Evolutionary conservation across 2,113 vertebrate species (phyloP).

Genomic region (Ochotona curzoniae): DNA sequence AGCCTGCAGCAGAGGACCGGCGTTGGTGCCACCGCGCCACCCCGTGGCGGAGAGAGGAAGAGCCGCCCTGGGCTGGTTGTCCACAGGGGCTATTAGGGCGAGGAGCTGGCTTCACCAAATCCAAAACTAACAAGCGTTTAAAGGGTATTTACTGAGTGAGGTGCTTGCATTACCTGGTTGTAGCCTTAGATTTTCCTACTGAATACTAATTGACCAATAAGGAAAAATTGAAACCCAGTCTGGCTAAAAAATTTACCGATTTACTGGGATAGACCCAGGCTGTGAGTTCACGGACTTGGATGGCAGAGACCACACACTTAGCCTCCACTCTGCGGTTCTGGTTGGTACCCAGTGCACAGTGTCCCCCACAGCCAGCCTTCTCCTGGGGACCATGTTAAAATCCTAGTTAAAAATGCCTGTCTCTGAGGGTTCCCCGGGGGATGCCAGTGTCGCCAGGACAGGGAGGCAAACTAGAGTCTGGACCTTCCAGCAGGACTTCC

Average conservation of each 20-base stretch:
- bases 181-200: not conserved
- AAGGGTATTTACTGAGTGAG: not conserved
- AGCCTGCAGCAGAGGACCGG: not conserved
- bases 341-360: not conserved
- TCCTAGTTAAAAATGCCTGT: not conserved
- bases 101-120: not conserved
- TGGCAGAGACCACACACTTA: not conserved
- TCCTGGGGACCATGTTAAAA: not conserved
- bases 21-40: slow-evolving; percentile 38
- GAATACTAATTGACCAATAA: not conserved
- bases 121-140: slow-evolving; percentile 4
- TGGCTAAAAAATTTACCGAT: not conserved
- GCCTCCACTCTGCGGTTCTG: not conserved
- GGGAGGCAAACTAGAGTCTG: not conserved
- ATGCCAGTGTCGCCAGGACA: not conserved
- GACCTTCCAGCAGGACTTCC: not conserved
- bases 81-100: not conserved
- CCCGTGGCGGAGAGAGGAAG: not conserved
- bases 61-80: not conserved
- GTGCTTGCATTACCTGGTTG: not conserved
- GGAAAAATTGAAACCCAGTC: not conserved
- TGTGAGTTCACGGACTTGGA: too few species aligned
- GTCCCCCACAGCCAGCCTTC: not conserved
- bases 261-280: not conserved
- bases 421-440: not conserved